Percentiles rank a stretch among this genome's conserved stretches.
These are phyloP conservation scores for Gastrophryne carolinensis DNA, from an alignment of 2,797 vertebrate genomes.

Conservation along the genomic window DNA sequence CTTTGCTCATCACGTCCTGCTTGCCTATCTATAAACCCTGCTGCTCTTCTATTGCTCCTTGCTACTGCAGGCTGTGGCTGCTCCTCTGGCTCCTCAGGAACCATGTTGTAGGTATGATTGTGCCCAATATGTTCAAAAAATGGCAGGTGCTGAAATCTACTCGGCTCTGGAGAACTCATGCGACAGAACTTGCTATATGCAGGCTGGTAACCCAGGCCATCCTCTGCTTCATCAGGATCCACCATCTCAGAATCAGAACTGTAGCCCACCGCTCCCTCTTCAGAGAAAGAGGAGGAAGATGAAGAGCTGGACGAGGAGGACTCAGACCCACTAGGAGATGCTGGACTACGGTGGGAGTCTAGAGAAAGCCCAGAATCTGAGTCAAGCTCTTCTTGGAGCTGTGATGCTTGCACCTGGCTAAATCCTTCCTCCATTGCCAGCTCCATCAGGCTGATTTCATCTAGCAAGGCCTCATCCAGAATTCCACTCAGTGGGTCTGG, in stretches of 20 bases:
- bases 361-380: conserved; percentile 96
- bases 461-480: conserved; percentile 94
- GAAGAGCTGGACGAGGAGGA: conserved; percentile 77
- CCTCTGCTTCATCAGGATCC: conserved; percentile 83
- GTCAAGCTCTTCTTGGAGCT: conserved; percentile 93
- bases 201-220: conserved; percentile 91
- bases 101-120: conserved; percentile 97
- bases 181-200: conserved; percentile 96
- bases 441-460: conserved; percentile 97
- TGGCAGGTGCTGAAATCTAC: conserved; percentile 86
- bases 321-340: conserved; percentile 94
- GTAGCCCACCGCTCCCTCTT: conserved; percentile 98
- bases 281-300: conserved; percentile 84
- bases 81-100: conserved; percentile 70
- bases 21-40: conserved; percentile 87
- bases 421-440: conserved; percentile 96
- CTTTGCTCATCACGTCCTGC: conserved; percentile 91
- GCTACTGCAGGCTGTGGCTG: conserved; percentile 69
- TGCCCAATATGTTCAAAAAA: conserved; percentile 90
- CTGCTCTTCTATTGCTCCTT: conserved; percentile 78
- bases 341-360: conserved; percentile 94
- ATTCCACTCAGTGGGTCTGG: conserved; percentile 86
- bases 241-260: conserved; percentile 93
- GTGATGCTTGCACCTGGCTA: conserved; percentile 91
- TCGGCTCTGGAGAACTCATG: conserved; percentile 95